Evolutionary conservation across 2,113 vertebrate genomes (phyloP), one percentile per base, ranked within the genome.

Genomic region (Sapajus apella): DNA sequence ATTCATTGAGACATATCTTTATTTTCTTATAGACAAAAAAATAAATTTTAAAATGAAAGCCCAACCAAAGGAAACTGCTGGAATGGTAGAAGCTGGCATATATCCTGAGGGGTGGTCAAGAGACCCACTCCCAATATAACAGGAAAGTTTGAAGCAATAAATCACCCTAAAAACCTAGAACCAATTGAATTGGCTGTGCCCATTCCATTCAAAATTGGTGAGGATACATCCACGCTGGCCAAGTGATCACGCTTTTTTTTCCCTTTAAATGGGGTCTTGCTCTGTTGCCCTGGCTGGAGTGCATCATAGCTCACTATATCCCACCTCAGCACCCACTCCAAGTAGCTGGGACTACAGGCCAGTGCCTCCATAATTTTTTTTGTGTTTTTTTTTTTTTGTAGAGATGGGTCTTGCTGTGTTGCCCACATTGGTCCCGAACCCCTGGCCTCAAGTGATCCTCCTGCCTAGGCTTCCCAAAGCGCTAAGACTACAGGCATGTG

Each of bases 121-220:
- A 64, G 18, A 58, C 4, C 23, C 52, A 91, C 20, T 40, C 9
- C 16, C 6, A 4, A 55, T 13, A 55, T 35, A 50, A 20, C 12
- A 27, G 75, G 14, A 58, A 37, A 52, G 21, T 37, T 5, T 12
- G 1, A 40, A 35, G 18, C 61, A 35, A 58, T 11, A 56, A 32
- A 18, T 64, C 72, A 88, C 5, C 16, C 37, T 47, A 8, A 79
- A 61, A 68, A 12, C 10, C 1, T 5, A 21, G 52, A 55, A 17
- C 2, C 40, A 23, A 0, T 5, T 76, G 17, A 45, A 18, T 0
- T 23, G 17, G 18, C 47, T 64, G 2, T 68, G 8, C 77, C 6
- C 52, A 4, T 35, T 76, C 50, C 17, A 52, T 4, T 37, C 14
- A 61, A 50, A 94, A 45, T 17, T 23, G n/a, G 35, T n/a, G 8